These are phyloP conservation scores for Cotesia vestalis DNA, from an alignment of 1,140 invertebrate species.

Conservation along the genomic window DNA sequence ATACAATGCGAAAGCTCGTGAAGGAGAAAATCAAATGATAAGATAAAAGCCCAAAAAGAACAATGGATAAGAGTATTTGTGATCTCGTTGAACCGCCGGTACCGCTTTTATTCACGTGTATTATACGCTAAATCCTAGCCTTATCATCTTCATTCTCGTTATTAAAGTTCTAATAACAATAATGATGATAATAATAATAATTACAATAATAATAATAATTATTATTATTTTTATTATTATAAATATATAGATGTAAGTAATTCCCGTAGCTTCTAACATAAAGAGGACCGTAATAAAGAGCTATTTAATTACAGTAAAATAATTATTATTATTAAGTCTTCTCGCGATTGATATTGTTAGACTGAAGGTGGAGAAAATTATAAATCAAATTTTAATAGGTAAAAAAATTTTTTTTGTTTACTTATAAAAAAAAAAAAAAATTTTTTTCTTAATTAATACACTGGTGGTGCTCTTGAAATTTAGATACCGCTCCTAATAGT, in stretches of 20 bases:
- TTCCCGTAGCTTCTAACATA: not conserved
- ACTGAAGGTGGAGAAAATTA: constrained; percentile 3
- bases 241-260: not conserved
- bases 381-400: constrained; percentile 9
- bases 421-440: not conserved
- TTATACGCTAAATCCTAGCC: not conserved
- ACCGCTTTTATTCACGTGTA: not conserved
- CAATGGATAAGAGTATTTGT: not conserved
- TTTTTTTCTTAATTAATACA: constrained; percentile 4
- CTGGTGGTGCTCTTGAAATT: constrained; percentile 49
- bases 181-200: too few relatives aligned
- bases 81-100: constrained; percentile 10
- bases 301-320: too few relatives aligned
- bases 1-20: constrained; percentile 22
- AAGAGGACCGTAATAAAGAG: too few relatives aligned
- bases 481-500: constrained; percentile 46
- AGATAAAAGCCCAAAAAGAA: not conserved
- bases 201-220: too few relatives aligned
- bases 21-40: not conserved
- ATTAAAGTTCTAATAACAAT: too few relatives aligned
- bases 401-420: not conserved
- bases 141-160: not conserved
- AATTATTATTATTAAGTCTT: not conserved
- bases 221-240: not conserved
- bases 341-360: constrained; percentile 5